Evolutionary conservation across 2,113 vertebrate species (phyloP), one percentile per base, ranked within the genome.

Genomic region (Clupea harengus): DNA sequence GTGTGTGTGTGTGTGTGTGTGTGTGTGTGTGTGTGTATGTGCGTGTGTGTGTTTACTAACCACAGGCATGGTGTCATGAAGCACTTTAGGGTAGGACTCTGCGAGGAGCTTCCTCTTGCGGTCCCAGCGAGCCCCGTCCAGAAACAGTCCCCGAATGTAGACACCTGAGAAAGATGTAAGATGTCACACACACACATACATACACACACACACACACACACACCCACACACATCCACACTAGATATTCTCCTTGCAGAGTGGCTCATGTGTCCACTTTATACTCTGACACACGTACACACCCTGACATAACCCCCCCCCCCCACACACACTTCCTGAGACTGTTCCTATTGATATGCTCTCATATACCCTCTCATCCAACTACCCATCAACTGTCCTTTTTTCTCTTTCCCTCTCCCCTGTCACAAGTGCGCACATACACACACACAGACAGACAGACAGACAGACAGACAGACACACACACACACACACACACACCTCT

Each of bases 121-220:
- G 91, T 97, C 94, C 97, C 97, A 97, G 83, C 96, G 92, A 47
- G 97, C 97, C 54, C 97, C 97, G 39, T 98, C 97, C 81, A 98
- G 91, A 92, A 95, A 97, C 84, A 98, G 86, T 64, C 96, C 97
- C 46, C 93, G 85, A 86, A 97, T 45, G 84, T 95, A 98, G 88
- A 98, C 96, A 86, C 97, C 97, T 98, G 88, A 88, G 49, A 67
- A 45, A 5, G 10, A 67, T 25, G 47, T 75, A 13, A 75, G 9
- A 10, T 22, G 45, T 46, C 64, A 22, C 72, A 60, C 44, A 4
- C 25, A 15, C 49, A 84, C 84, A 87, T 20, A 83, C 52, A 83
- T n/a, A 46, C 49, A 87, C 22, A 83, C 45, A 86, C 45, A 85
- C 60, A 67, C 39, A 39, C 39, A 39, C 2, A 39, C 2, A 39